These are phyloP conservation scores for Eugnorisma glareosa DNA, from an alignment of 2,888 invertebrate species.

Conservation along the genomic window DNA sequence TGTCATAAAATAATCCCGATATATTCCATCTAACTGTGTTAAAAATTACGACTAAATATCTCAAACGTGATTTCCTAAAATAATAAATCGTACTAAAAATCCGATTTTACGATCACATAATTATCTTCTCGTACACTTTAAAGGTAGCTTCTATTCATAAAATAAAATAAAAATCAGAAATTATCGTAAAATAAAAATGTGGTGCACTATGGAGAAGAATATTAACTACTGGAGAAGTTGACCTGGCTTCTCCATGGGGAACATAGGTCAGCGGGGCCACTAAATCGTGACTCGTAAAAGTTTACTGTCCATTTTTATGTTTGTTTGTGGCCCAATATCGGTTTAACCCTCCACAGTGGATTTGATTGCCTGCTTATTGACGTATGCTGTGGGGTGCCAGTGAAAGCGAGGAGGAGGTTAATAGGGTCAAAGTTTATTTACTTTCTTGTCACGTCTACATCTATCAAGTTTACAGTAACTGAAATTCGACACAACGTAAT, in stretches of 20 bases:
- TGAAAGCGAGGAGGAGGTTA: constrained; percentile 45
- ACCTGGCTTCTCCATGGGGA: constrained; percentile 54
- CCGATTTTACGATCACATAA: constrained; percentile 52
- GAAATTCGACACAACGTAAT: neutral
- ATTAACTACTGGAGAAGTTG: constrained; percentile 41
- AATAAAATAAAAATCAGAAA: constrained; percentile 18
- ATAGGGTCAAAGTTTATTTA: neutral
- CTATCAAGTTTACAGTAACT: neutral
- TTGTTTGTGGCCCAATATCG: constrained; percentile 87
- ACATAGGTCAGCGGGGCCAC: constrained; percentile 83
- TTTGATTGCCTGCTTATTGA: constrained; percentile 83
- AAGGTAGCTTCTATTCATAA: constrained; percentile 39
- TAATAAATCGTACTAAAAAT: constrained; percentile 33
- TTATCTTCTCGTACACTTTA: constrained; percentile 36
- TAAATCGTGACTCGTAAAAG: constrained; percentile 84
- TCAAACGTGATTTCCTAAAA: constrained; percentile 1
- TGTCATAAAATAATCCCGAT: neutral
- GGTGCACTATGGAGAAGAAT: constrained; percentile 51
- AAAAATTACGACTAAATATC: constrained; percentile 41
- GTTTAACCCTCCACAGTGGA: constrained; percentile 80
- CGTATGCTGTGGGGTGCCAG: constrained; percentile 57
- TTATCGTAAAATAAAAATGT: constrained; percentile 51
- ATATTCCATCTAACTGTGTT: neutral
- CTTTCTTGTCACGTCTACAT: neutral
- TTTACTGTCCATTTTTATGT: constrained; percentile 89